Evolutionary conservation across 2,888 invertebrate genomes (phyloP).

Genomic region (Lepidocyrtinus sp.): DNA sequence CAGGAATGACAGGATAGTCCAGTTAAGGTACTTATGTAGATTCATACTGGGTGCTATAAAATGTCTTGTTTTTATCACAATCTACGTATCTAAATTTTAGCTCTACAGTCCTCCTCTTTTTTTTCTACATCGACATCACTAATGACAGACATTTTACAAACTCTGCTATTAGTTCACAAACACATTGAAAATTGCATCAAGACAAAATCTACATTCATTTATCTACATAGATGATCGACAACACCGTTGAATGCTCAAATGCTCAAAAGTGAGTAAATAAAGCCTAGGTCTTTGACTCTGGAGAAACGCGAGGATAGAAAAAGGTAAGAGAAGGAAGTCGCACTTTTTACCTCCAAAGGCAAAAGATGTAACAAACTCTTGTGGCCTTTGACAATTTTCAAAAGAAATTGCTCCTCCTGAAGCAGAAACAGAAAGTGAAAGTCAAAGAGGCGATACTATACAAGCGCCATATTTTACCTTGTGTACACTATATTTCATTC

Average conservation of each 20-base stretch:
- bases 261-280: neutral
- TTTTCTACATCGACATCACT: neutral
- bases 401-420: conserved; percentile 29
- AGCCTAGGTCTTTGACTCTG: conserved; percentile 49
- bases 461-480: too few species aligned
- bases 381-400: conserved; percentile 60
- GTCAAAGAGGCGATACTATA: conserved; percentile 26
- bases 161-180: neutral
- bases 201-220: conserved; percentile 25
- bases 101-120: neutral
- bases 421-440: conserved; percentile 23
- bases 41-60: too few species aligned
- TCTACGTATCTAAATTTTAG: neutral
- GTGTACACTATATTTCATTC: conserved; percentile 18
- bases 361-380: conserved; percentile 43
- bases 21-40: neutral
- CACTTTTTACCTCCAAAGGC: neutral
- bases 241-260: neutral
- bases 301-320: conserved; percentile 21
- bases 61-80: conserved; percentile 6
- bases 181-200: too few species aligned
- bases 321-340: conserved; percentile 35
- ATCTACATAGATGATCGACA: conserved; percentile 9
- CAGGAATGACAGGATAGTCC: neutral
- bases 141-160: conserved; percentile 7